A percentile compares a stretch with the other conserved stretches of the same genome.
phyloP scores from a whole-genome alignment of 2,113 vertebrate genomes.

The Lasiurus cinereus region DNA sequence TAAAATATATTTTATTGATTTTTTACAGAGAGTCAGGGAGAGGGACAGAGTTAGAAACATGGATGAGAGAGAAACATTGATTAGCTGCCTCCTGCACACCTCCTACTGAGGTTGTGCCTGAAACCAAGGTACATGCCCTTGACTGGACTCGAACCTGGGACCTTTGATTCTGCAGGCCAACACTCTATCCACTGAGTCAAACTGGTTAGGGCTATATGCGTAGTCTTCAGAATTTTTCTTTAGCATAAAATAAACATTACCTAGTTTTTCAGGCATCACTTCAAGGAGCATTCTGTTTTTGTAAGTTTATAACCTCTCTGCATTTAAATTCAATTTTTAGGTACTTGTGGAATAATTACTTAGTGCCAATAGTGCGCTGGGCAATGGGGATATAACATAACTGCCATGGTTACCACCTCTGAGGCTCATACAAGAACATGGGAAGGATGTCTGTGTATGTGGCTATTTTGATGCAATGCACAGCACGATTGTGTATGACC shows the following conservation, averaged over 20 bases:
- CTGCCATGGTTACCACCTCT: not conserved
- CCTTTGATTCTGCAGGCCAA: too few relatives aligned
- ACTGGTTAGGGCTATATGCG: not conserved
- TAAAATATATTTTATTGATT: too few relatives aligned
- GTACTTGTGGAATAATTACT: not conserved
- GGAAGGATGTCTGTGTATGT: not conserved
- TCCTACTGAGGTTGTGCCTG: too few relatives aligned
- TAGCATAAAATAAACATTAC: not conserved
- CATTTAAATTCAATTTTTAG: not conserved
- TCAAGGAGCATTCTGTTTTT: conserved; percentile 15
- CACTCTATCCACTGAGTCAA: too few relatives aligned
- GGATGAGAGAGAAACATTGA: too few relatives aligned
- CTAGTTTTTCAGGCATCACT: conserved; percentile 27
- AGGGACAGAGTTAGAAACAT: too few relatives aligned
- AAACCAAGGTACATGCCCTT: too few relatives aligned
- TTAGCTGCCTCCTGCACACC: too few relatives aligned
- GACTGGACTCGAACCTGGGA: too few relatives aligned
- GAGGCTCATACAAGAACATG: not conserved
- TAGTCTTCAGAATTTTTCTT: conserved; percentile 4
- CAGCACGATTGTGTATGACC: not conserved
- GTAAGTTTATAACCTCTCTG: not conserved
- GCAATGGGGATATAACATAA: not conserved
- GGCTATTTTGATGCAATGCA: not conserved
- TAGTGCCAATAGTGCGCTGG: not conserved
- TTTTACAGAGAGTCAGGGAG: too few relatives aligned